Evolutionary conservation across 1,140 invertebrate species (phyloP), one percentile per base, ranked within the genome.

Genomic region (Adelges cooleyi): DNA sequence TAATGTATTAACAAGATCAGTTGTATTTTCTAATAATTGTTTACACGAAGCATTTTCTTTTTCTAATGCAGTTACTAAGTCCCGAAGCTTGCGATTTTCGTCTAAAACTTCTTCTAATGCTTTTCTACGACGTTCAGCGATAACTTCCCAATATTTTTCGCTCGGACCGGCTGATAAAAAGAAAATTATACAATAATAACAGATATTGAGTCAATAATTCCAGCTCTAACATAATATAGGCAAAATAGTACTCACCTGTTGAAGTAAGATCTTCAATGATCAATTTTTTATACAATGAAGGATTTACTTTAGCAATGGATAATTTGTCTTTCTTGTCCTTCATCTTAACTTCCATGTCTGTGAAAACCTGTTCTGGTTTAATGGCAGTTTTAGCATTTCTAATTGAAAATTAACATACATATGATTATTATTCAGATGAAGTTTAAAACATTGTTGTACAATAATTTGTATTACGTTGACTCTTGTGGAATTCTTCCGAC

Each of bases 141-240:
- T 68, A 29, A 80, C 74, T 76, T 83, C 71, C 84, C 84, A 87
- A 72, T 86, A 86, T 68, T 80, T 80, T 71, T 81, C 79, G 68
- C 82, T 84, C 15, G 84, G 80, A 62, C 78, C 76, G 69, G 71
- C 77, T 78, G 20, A 23, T 50, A 38, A 38, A 38, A 38, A 38
- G 13, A 8, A 8, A 38, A 38, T 6, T 13, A 38, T 8, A 38
- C 6, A 6, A 8, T 38, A 13, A 38, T 38, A 38, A 38, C 36
- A 38, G 36, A 38, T 6, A 38, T 38, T 38, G 36, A 6, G 13
- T 38, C 6, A 38, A 38, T 38, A 8, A 8, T 38, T 8, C 36
- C 36, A 13, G 36, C 36, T 13, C 13, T 8, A 38, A 38, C 13
- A 13, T 38, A 8, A 38, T 8, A 8, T 44, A 17, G n/a, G 15